Evolutionary conservation across 2,888 invertebrate species (phyloP), one percentile per base, ranked within the genome.

Genomic region (Bhutanitis thaidina): DNA sequence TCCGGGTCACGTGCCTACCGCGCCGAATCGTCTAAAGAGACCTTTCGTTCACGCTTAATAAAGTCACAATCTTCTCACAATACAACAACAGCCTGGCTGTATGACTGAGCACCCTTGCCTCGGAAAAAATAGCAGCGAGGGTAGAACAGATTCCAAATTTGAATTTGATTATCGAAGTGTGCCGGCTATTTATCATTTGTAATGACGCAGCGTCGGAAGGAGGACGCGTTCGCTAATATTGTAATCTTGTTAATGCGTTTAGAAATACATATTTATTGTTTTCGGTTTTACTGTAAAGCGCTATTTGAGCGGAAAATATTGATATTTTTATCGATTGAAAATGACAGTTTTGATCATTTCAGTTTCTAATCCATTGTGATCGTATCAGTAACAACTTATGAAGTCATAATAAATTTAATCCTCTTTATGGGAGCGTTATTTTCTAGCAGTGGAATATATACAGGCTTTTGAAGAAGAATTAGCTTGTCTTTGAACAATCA

Each of bases 1-100:
- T 87, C 84, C 87, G 85, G 82, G 91, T 91, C 92, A 91, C 92
- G 92, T 92, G 91, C 71, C 90, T 65, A 74, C 82, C 91, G 89
- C 79, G 81, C 80, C 91, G 89, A 91, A 92, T 91, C 86, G 69
- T 79, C 80, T 81, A 82, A 84, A 85, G 82, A 83, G 82, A 82
- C 75, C 77, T 78, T 78, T 75, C 77, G 71, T 88, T 86, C 81
- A 89, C 86, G 89, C 77, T 82, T 86, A 87, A 87, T 88, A 89
- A 86, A 84, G 80, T 74, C 77, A 86, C 88, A 86, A 88, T 83
- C 82, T 86, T 86, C 82, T 83, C 82, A 88, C 85, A 87, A 87
- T 85, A 82, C 75, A 69, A 72, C n/a, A 74, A 75, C 76, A 75
- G 76, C 64, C 76, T 75, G 77, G 71, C 77, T 74, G 76, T 66